phyloP scores from a whole-genome alignment of 1,140 invertebrate genomes.

The Calliphora vicina region DNA sequence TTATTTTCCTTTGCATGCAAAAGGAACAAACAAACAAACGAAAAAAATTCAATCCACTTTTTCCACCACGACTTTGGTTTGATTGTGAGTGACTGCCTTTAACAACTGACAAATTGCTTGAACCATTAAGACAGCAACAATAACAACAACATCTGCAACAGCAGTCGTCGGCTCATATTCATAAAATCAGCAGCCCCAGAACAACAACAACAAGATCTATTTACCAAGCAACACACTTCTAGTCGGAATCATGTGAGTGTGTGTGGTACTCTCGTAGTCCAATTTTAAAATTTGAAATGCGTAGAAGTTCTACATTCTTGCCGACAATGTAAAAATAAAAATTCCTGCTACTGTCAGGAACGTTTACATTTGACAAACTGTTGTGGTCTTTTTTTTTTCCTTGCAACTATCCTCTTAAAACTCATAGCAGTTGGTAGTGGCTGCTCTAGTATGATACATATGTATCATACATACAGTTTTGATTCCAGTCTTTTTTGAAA shows the following conservation, averaged over 20 bases:
- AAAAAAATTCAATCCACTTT: too few species aligned
- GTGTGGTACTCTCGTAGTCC: not conserved
- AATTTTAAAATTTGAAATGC: not conserved
- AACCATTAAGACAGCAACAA: conserved; percentile 29
- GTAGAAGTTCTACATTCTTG: not conserved
- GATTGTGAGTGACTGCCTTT: conserved; percentile 33
- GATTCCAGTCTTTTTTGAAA: not conserved
- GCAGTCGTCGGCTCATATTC: too few species aligned
- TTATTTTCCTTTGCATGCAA: not conserved
- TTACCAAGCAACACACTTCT: not conserved
- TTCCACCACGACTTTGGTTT: not conserved
- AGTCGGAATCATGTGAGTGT: too few species aligned
- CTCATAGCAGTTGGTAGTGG: not conserved
- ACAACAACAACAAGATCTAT: not conserved
- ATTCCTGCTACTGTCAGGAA: conserved; percentile 36
- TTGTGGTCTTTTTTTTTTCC: not conserved
- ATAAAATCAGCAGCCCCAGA: not conserved
- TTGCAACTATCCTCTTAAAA: not conserved
- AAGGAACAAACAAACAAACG: too few species aligned
- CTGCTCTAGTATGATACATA: not conserved
- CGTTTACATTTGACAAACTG: conserved; percentile 35
- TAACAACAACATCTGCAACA: not conserved
- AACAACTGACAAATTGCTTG: conserved; percentile 29
- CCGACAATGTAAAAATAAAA: conserved; percentile 11
- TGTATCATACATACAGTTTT: too few species aligned